Evolutionary conservation across 2,888 invertebrate species (phyloP).

Genomic region (Omphaloscelis lunosa): DNA sequence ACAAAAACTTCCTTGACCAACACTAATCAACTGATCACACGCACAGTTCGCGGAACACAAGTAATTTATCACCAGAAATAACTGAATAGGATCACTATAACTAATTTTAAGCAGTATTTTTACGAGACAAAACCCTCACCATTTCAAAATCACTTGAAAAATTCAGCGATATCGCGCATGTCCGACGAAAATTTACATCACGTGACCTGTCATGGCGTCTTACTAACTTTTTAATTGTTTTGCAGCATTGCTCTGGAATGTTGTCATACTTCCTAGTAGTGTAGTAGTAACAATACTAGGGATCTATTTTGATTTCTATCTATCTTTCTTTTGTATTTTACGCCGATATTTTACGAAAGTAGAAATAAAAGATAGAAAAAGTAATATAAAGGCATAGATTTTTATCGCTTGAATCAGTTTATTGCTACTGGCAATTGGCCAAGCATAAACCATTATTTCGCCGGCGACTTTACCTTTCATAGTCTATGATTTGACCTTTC

Average conservation of each 20-base stretch:
- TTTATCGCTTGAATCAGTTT: neutral
- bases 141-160: constrained; percentile 87
- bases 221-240: constrained; percentile 65
- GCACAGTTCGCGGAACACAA: constrained; percentile 74
- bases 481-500: constrained; percentile 4
- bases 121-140: constrained; percentile 79
- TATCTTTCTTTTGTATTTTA: too few species aligned
- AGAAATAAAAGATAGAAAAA: too few species aligned
- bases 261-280: constrained; percentile 41
- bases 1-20: constrained; percentile 81
- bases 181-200: constrained; percentile 90
- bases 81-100: constrained; percentile 67
- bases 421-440: neutral
- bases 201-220: constrained; percentile 91
- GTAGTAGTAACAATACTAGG: too few species aligned
- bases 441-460: constrained; percentile 10
- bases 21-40: constrained; percentile 73
- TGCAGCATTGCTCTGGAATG: constrained; percentile 55
- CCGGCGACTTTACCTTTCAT: neutral
- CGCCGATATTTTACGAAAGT: neutral
- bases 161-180: constrained; percentile 87
- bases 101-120: constrained; percentile 75
- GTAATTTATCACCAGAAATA: constrained; percentile 68
- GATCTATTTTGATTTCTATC: too few species aligned
- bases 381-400: neutral